phyloP scores from a whole-genome alignment of 2,888 invertebrate genomes.

The Dusona sp. region DNA sequence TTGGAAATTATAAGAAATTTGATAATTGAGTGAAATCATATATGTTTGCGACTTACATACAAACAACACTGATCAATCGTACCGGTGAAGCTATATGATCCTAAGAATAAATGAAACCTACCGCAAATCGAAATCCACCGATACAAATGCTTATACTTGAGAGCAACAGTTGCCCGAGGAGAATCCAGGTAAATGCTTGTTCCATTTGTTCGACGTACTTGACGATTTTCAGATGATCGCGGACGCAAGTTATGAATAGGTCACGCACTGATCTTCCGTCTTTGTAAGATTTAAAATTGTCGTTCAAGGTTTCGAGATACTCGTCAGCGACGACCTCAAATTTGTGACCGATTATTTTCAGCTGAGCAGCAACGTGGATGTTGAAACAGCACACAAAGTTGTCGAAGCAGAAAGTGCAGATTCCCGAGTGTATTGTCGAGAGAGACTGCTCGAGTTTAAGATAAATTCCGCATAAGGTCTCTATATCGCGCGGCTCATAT shows the following conservation, averaged over 20 bases:
- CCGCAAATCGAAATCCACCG: constrained; percentile 72
- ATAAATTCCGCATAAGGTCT: constrained; percentile 12
- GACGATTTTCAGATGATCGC: constrained; percentile 69
- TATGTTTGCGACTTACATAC: not conserved
- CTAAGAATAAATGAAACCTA: constrained; percentile 43
- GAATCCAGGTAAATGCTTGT: constrained; percentile 67
- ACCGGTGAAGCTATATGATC: not conserved
- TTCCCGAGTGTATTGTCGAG: constrained; percentile 71
- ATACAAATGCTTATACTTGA: constrained; percentile 74
- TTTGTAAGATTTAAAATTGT: constrained; percentile 21
- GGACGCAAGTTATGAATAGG: constrained; percentile 67
- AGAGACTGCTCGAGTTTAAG: constrained; percentile 64
- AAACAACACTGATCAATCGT: not conserved
- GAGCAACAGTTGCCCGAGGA: constrained; percentile 72
- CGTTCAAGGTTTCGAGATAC: constrained; percentile 20
- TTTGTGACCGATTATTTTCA: constrained; percentile 71
- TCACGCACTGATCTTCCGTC: constrained; percentile 32
- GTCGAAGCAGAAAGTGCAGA: constrained; percentile 74
- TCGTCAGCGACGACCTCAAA: constrained; percentile 58
- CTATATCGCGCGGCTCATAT: not conserved
- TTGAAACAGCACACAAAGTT: constrained; percentile 73
- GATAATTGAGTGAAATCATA: not conserved
- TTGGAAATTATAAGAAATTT: not conserved
- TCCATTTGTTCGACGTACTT: constrained; percentile 69
- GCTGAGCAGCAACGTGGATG: constrained; percentile 72